A percentile compares a stretch with the other conserved stretches of the same genome.
These are phyloP conservation scores for Tachuris rubrigastra DNA, from an alignment of 2,113 vertebrate species.

Conservation along the genomic window DNA sequence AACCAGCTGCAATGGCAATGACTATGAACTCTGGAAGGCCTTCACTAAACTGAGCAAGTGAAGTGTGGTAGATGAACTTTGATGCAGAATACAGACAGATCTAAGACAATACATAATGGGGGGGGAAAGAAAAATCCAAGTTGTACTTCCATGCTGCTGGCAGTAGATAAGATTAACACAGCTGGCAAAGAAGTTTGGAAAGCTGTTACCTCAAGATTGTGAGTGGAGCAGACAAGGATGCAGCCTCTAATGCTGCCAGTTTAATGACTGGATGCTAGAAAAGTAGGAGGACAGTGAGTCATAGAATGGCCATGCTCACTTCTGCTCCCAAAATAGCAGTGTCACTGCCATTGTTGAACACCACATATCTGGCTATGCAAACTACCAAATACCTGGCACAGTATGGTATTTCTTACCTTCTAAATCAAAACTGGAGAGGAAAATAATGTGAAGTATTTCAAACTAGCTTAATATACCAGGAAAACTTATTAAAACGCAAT, in stretches of 20 bases:
- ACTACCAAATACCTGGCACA: not conserved
- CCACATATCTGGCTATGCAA: not conserved
- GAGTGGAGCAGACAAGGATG: not conserved
- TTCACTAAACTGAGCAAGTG: not conserved
- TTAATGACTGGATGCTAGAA: not conserved
- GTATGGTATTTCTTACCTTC: not conserved
- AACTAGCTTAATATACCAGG: not conserved
- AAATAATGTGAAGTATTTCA: not conserved
- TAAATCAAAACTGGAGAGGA: not conserved
- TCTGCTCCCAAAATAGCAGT: not conserved
- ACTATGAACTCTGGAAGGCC: not conserved
- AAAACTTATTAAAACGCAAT: not conserved
- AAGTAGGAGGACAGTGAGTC: not conserved
- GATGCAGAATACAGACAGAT: not conserved
- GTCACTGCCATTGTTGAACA: not conserved
- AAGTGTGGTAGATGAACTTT: not conserved
- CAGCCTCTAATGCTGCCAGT: not conserved
- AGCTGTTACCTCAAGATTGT: not conserved
- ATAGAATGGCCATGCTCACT: not conserved
- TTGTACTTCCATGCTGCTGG: not conserved
- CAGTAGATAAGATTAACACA: not conserved
- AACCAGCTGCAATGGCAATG: not conserved
- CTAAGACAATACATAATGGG: not conserved
- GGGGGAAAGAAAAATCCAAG: not conserved
- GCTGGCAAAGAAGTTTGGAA: not conserved